These are phyloP conservation scores for Microcebus griseorufus DNA, from an alignment of 2,113 vertebrate species.

Conservation along the genomic window DNA sequence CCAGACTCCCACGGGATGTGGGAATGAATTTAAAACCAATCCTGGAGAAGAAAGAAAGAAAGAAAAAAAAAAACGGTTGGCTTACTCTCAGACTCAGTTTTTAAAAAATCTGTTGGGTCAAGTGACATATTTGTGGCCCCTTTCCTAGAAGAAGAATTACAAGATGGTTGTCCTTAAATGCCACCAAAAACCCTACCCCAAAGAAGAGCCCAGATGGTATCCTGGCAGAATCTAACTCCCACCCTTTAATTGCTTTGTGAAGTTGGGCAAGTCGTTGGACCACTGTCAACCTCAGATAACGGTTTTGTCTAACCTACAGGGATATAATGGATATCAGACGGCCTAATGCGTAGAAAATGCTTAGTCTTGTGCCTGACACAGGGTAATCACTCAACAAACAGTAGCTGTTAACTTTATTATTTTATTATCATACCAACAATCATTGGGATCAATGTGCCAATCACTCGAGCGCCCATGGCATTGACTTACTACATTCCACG, in stretches of 20 bases:
- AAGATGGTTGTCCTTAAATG: not conserved
- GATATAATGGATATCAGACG: not conserved
- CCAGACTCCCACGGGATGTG: slow-evolving; percentile 73
- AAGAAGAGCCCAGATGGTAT: not conserved
- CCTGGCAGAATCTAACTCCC: not conserved
- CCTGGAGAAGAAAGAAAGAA: not conserved
- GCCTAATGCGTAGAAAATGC: not conserved
- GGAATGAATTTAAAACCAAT: slow-evolving; percentile 64
- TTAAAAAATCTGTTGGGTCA: slow-evolving; percentile 46
- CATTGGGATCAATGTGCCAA: not conserved
- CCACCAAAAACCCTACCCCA: not conserved
- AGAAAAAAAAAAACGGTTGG: not conserved
- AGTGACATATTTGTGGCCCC: not conserved
- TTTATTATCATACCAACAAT: not conserved
- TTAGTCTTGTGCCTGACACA: not conserved
- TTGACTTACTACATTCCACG: accelerated
- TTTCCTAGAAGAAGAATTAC: not conserved
- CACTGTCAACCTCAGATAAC: not conserved
- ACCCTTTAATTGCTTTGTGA: not conserved
- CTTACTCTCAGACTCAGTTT: slow-evolving; percentile 60
- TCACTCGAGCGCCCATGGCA: accelerated
- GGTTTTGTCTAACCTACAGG: not conserved
- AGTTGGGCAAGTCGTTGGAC: not conserved
- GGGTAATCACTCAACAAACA: not conserved
- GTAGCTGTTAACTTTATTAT: not conserved